These are phyloP conservation scores for Julus scanicus DNA, from an alignment of 2,888 invertebrate genomes.

Conservation along the genomic window DNA sequence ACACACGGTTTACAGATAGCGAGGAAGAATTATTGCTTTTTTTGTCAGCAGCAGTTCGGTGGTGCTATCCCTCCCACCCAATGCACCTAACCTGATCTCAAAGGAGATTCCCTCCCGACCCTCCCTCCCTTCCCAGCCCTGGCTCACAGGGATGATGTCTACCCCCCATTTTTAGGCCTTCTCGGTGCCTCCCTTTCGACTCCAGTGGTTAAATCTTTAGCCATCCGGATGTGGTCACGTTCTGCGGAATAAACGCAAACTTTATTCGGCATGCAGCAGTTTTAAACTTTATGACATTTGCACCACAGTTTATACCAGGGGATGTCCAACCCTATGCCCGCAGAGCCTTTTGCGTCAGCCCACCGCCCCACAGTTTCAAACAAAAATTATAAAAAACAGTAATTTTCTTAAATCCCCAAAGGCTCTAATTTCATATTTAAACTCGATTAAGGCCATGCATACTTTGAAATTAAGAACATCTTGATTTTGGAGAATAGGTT, in stretches of 20 bases:
- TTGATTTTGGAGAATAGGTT: too few relatives aligned
- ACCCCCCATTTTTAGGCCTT: conserved; percentile 47
- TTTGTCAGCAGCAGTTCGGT: conserved; percentile 27
- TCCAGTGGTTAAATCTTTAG: conserved; percentile 38
- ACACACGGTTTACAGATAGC: conserved; percentile 48
- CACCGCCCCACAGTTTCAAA: too few relatives aligned
- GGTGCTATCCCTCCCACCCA: conserved; percentile 51
- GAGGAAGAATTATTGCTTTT: conserved; percentile 49
- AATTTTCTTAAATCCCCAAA: too few relatives aligned
- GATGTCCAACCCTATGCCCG: too few relatives aligned
- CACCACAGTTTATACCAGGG: too few relatives aligned
- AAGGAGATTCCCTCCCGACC: conserved; percentile 48
- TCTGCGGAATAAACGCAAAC: neutral
- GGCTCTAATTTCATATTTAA: too few relatives aligned
- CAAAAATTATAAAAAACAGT: too few relatives aligned
- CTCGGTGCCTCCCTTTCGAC: conserved; percentile 27
- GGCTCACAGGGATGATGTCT: conserved; percentile 41
- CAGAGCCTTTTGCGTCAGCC: too few relatives aligned
- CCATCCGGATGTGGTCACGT: conserved; percentile 46
- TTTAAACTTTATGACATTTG: too few relatives aligned
- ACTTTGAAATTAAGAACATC: too few relatives aligned
- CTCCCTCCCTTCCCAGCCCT: conserved; percentile 51
- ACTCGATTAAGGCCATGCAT: too few relatives aligned
- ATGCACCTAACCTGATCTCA: conserved; percentile 28
- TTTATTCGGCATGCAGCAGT: too few relatives aligned